Evolutionary conservation across 2,888 invertebrate species (phyloP), one percentile per base, ranked within the genome.

Genomic region (Acanthosoma haemorrhoidale): DNA sequence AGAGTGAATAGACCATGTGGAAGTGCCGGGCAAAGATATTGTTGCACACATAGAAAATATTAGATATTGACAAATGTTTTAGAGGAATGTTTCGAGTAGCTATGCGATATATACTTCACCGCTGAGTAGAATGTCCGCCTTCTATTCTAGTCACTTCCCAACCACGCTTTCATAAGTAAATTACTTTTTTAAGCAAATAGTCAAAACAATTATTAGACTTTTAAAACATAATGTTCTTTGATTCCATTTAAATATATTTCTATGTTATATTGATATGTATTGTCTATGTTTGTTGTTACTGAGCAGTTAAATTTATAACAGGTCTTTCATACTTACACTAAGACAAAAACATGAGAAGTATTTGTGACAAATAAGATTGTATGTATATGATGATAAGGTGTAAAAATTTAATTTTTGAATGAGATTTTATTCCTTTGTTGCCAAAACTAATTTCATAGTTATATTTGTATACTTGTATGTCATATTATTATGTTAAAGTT

Each of bases 351-450:
- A 25, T 51, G 18, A 21, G 13, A 51, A 51, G n/a, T 25, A 25
- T 51, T n/a, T 51, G 25, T 51, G 25, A 51, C 21, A 25, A 51
- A 13, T 21, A 51, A 51, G 3, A 51, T 43, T 21, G 21, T n/a
- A n/a, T 51, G 21, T 51, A 21, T 51, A 25, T 51, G n/a, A 51
- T 51, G n/a, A n/a, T 25, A 51, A 51, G 51, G 6, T n/a, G n/a
- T n/a, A 51, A 51, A 18, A 51, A 1, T 51, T 51, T 51, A 51
- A 25, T 51, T 51, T 51, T 51, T 25, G 25, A 51, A 25, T 51
- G 51, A 25, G 25, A 51, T n/a, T n/a, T 51, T 51, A 51, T 51
- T 51, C 51, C 51, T 51, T 51, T 51, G 51, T 51, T 51, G 51
- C 51, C 51, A 51, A 51, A 51, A 51, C 29, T 25, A 51, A 51